Evolutionary conservation across 2,888 invertebrate species (phyloP), one percentile per base, ranked within the genome.

Genomic region (Drosophila lacicola): DNA sequence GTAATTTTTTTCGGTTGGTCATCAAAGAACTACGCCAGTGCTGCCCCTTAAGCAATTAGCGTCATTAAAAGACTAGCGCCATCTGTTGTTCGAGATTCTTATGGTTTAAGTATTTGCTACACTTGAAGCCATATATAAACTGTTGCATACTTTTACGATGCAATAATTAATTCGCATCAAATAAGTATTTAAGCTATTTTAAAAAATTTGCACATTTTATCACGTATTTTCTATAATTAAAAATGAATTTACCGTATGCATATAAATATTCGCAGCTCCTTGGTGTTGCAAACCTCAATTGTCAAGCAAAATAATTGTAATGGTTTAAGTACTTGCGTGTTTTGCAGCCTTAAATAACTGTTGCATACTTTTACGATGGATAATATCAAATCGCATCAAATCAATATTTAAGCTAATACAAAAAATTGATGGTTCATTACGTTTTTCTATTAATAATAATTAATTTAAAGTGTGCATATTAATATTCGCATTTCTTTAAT

Each of bases 241-340:
- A 2, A 17, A 17, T 17, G 17, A 17, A 17, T 17, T 17, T 17
- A 1, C 17, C 17, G 17, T 17, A 1, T 17, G 17, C 17, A 17
- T 17, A 17, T 17, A 17, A 17, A 17, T 17, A 17, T 17, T 17
- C 17, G 17, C 17, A 17, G 17, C 17, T 17, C 17, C 17, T 17
- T 17, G 17, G 17, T 17, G 17, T 17, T 17, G 17, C 17, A 17
- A 17, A 2, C 17, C 17, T 17, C 17, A 17, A 17, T 17, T 17
- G 17, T 17, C 17, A 17, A 17, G 17, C 17, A 17, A 17, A 17
- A 17, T 17, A 17, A 17, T 17, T 17, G 17, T 17, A 2, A 17
- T 17, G 70, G 70, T 60, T 70, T 6, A n/a, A 3, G 33, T 25
- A 42, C 13, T 54, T 29, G 49, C 44, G 46, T 36, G 2, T 1